Evolutionary conservation across 2,113 vertebrate genomes (phyloP).

Genomic region (Psilopsiagon aymara): DNA sequence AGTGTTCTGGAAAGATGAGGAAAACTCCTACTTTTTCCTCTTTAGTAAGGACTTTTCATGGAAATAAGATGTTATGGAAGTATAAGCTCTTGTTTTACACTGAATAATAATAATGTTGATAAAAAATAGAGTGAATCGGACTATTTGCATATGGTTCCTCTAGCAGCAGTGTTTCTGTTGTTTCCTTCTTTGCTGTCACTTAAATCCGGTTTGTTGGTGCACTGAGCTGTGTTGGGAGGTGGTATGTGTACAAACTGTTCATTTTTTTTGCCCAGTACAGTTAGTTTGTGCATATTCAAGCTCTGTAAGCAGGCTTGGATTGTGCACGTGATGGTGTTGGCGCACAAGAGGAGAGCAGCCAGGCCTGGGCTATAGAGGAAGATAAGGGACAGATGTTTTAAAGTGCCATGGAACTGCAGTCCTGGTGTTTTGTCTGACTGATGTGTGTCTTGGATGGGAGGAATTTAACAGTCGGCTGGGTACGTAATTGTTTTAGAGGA

Average conservation of each 20-base stretch:
- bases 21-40: background rate
- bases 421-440: background rate
- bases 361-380: background rate
- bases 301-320: background rate
- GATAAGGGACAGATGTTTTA: background rate
- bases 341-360: background rate
- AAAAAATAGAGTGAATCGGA: background rate
- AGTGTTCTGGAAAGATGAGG: background rate
- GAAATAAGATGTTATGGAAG: background rate
- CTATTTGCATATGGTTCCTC: background rate
- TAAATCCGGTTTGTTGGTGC: background rate
- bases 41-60: background rate
- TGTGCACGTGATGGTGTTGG: background rate
- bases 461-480: background rate
- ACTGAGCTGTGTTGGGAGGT: background rate
- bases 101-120: background rate
- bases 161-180: background rate
- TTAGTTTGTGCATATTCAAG: fast-evolving
- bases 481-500: background rate
- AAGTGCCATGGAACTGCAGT: background rate
- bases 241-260: background rate
- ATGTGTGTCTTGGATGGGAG: background rate
- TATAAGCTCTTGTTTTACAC: background rate
- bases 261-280: background rate
- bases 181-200: background rate